Evolutionary conservation across 2,888 invertebrate species (phyloP).

Genomic region (Eumacrocentrus americanus): DNA sequence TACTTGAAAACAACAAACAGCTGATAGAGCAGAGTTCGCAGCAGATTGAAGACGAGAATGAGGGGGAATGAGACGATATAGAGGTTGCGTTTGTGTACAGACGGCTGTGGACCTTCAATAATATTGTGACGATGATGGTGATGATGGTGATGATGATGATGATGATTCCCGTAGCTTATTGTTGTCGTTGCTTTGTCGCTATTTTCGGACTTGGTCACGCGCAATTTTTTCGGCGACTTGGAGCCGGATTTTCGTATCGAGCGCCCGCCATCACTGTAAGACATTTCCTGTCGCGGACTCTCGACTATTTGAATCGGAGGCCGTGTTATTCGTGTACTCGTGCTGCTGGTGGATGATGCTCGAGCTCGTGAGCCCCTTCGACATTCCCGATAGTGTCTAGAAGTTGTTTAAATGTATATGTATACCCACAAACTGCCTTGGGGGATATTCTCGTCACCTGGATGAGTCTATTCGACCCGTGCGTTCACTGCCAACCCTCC

Average conservation of each 20-base stretch:
- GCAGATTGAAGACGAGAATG: constrained; percentile 83
- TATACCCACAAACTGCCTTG: too few relatives aligned
- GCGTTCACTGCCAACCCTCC: background rate
- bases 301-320: constrained; percentile 1
- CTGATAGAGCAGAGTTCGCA: constrained; percentile 83
- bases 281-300: constrained; percentile 52
- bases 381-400: constrained; percentile 16
- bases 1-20: constrained; percentile 86
- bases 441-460: background rate
- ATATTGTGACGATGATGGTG: constrained; percentile 45
- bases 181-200: constrained; percentile 57
- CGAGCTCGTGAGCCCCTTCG: background rate
- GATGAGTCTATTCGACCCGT: constrained; percentile 20
- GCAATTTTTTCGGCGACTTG: constrained; percentile 62
- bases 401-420: background rate
- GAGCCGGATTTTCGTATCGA: constrained; percentile 61
- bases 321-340: too few relatives aligned
- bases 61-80: constrained; percentile 88
- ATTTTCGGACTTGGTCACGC: constrained; percentile 57
- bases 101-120: constrained; percentile 67
- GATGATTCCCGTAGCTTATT: constrained; percentile 50
- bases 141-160: constrained; percentile 47
- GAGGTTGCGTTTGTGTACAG: constrained; percentile 86
- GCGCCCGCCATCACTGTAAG: constrained; percentile 62
- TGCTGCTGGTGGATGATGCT: background rate